phyloP scores from a whole-genome alignment of 2,888 invertebrate species.

The Rutpela maculata region DNA sequence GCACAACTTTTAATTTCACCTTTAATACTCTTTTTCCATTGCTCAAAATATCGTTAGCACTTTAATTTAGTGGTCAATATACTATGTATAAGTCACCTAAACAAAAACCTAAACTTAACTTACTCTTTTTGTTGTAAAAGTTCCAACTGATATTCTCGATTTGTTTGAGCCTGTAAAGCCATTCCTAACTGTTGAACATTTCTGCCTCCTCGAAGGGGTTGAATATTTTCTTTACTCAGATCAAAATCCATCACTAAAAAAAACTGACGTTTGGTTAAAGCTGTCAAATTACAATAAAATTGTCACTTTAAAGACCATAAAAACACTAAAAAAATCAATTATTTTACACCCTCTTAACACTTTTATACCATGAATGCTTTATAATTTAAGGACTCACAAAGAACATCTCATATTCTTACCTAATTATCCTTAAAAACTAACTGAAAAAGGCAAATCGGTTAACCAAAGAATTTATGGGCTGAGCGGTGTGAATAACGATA shows the following conservation, averaged over 20 bases:
- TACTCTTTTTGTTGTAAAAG: conserved; percentile 83
- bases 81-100: conserved; percentile 10
- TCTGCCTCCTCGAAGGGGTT: conserved; percentile 92
- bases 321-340: conserved; percentile 41
- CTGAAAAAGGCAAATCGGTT: conserved; percentile 10
- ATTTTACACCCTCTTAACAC: neutral
- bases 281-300: conserved; percentile 47
- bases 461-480: conserved; percentile 18
- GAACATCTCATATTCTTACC: conserved; percentile 7
- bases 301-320: conserved; percentile 46
- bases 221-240: conserved; percentile 94
- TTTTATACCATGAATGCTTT: neutral
- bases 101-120: conserved; percentile 63
- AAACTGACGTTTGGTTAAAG: conserved; percentile 53
- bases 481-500: conserved; percentile 21
- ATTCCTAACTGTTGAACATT: conserved; percentile 86
- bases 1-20: too few species aligned
- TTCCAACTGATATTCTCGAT: conserved; percentile 82
- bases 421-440: conserved; percentile 14
- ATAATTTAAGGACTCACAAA: neutral
- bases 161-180: conserved; percentile 86
- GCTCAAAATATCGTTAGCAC: too few species aligned
- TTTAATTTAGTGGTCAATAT: neutral
- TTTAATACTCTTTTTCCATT: too few species aligned
- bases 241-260: conserved; percentile 83